Conservation (phyloP, 2,113 vertebrate species). For the Sceloporus tristichus region DNA sequence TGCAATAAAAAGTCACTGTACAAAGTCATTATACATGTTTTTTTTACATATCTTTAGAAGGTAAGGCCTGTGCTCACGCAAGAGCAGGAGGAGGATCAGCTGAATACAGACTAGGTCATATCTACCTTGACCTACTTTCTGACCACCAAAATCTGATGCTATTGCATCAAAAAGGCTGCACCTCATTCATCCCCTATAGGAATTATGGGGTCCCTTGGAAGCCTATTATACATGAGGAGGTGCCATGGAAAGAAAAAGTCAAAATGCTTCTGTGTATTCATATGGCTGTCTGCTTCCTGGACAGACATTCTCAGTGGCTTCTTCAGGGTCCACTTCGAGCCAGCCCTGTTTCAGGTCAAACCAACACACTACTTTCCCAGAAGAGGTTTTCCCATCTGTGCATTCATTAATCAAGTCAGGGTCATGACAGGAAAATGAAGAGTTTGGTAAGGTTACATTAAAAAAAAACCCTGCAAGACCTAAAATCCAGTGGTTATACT, state of each 20-base stretch:
- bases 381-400: background rate
- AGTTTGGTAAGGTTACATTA: no score
- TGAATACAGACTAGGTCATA: no score
- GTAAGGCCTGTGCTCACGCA: background rate
- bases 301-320: background rate
- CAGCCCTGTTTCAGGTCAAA: background rate
- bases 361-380: background rate
- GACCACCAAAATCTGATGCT: background rate
- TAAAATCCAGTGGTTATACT: no score
- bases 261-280: background rate
- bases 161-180: background rate
- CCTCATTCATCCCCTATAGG: no score
- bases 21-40: slow-evolving; percentile 28
- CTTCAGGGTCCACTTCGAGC: background rate
- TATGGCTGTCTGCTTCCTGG: background rate
- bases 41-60: background rate
- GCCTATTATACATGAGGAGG: background rate
- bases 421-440: no score
- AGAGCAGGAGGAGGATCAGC: background rate
- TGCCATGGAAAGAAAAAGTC: background rate
- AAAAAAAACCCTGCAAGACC: no score
- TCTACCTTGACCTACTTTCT: no score
- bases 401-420: background rate
- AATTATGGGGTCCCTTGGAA: background rate
- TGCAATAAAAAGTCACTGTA: slow-evolving; percentile 47